Evolutionary conservation across 2,797 vertebrate genomes (phyloP).

Genomic region (Aplochiton taeniatus): DNA sequence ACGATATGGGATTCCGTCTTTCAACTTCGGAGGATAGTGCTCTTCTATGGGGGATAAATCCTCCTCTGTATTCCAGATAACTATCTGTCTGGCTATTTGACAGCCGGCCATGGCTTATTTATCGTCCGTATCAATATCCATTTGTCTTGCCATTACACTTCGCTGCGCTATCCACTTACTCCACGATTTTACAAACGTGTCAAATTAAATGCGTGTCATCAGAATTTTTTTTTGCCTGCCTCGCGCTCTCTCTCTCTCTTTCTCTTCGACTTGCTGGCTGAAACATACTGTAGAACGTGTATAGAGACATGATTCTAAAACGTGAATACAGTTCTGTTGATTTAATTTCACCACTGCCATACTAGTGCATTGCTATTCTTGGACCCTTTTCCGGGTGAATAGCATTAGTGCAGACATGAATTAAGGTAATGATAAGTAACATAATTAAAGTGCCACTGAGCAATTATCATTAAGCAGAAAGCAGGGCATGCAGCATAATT

Average conservation of each 20-base stretch:
- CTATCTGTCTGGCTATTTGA: slow-evolving; percentile 18
- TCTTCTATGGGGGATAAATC: background rate
- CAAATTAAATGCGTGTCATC: slow-evolving; percentile 16
- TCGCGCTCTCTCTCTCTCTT: background rate
- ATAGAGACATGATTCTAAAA: background rate
- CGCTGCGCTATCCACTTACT: slow-evolving; percentile 12
- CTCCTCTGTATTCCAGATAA: slow-evolving; percentile 7
- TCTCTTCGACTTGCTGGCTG: background rate
- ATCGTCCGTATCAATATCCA: slow-evolving; percentile 25
- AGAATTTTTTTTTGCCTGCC: background rate
- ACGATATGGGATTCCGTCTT: slow-evolving; percentile 1
- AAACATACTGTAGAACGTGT: background rate
- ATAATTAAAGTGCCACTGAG: slow-evolving; percentile 6
- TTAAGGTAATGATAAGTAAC: slow-evolving; percentile 3
- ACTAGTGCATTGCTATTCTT: background rate
- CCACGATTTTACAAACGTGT: slow-evolving; percentile 17
- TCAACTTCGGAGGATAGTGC: background rate
- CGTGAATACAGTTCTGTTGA: background rate
- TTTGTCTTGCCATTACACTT: slow-evolving; percentile 26
- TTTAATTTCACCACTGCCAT: no score
- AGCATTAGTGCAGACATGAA: background rate
- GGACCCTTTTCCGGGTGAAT: background rate
- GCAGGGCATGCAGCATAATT: background rate
- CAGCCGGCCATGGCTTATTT: slow-evolving; percentile 21
- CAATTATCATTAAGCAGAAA: slow-evolving; percentile 14